Evolutionary conservation across 2,888 invertebrate genomes (phyloP).

Genomic region (Microplitis manilae): DNA sequence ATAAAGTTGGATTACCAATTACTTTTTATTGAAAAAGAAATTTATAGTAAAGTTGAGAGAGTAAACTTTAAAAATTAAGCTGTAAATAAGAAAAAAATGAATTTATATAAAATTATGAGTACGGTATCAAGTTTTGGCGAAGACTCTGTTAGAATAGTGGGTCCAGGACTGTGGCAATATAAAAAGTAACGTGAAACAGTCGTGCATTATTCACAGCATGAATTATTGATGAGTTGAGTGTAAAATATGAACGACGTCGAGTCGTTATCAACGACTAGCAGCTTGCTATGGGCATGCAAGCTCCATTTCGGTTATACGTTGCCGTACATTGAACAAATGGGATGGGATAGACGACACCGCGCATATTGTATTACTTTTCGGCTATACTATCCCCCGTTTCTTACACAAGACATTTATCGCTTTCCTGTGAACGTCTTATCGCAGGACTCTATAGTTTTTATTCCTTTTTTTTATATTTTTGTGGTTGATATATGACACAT

Average conservation of each 20-base stretch:
- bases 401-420: constrained; percentile 2
- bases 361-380: constrained; percentile 43
- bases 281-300: constrained; percentile 22
- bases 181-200: constrained; percentile 67
- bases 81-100: neutral
- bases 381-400: constrained; percentile 11
- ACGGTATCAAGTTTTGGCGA: constrained; percentile 25
- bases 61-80: neutral
- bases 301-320: constrained; percentile 23
- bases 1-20: too few species aligned
- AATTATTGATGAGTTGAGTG: constrained; percentile 70
- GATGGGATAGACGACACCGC: constrained; percentile 41
- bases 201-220: constrained; percentile 70
- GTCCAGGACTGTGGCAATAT: constrained; percentile 51
- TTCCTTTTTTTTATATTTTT: neutral
- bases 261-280: constrained; percentile 69
- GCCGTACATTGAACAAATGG: constrained; percentile 39
- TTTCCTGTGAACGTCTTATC: constrained; percentile 2
- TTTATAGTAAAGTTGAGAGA: neutral
- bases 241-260: constrained; percentile 69
- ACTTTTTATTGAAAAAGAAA: too few species aligned
- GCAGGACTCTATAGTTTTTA: neutral
- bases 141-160: constrained; percentile 21
- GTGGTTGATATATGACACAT: neutral
- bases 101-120: constrained; percentile 25